Evolutionary conservation across 2,888 invertebrate species (phyloP).

Genomic region (Aspidiotus destructor): DNA sequence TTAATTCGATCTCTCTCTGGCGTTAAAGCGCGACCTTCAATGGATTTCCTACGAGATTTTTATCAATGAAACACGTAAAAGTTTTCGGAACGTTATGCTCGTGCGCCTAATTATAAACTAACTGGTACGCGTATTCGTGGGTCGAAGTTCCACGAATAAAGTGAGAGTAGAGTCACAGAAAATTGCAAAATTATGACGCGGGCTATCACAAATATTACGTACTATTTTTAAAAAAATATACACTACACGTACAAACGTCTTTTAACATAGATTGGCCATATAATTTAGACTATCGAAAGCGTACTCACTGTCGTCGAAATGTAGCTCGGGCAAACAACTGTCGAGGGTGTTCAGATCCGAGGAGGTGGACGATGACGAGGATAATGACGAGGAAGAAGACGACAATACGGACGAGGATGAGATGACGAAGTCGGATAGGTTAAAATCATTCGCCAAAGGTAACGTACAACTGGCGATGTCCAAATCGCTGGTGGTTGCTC

Average conservation of each 20-base stretch:
- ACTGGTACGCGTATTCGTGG: too few species aligned
- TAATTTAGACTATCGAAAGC: constrained; percentile 18
- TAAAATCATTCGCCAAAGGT: constrained; percentile 25
- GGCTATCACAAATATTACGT: too few species aligned
- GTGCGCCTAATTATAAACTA: too few species aligned
- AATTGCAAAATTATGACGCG: too few species aligned
- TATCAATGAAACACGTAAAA: too few species aligned
- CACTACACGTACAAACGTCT: background rate
- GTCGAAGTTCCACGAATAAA: too few species aligned
- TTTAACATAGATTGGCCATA: constrained; percentile 9
- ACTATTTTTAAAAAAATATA: background rate
- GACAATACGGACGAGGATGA: constrained; percentile 3
- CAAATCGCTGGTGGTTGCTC: background rate
- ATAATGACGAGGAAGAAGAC: background rate
- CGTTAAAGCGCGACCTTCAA: too few species aligned
- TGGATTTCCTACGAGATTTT: too few species aligned
- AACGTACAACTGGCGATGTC: background rate
- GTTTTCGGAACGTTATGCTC: too few species aligned
- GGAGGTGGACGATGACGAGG: constrained; percentile 1
- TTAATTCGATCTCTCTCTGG: too few species aligned
- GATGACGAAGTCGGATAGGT: constrained; percentile 25
- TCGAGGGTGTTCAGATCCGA: constrained; percentile 9
- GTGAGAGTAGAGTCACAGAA: too few species aligned
- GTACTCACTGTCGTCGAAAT: constrained; percentile 30
- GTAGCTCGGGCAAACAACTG: constrained; percentile 24